Evolutionary conservation across 2,113 vertebrate species (phyloP), one percentile per base, ranked within the genome.

Genomic region (Leptosomus discolor): DNA sequence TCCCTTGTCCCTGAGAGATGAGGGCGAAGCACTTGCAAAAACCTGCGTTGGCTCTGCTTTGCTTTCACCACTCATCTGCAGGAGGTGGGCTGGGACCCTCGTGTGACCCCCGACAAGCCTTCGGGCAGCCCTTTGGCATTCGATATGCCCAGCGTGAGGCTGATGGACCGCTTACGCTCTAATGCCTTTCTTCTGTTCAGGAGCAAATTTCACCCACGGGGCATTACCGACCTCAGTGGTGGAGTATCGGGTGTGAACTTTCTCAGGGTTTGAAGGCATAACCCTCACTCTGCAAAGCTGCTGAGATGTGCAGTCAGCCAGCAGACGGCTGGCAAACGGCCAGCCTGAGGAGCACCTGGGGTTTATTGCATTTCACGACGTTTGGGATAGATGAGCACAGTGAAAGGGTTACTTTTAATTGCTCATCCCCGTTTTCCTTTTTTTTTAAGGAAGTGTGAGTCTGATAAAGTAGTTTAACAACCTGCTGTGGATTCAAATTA

Each of bases 141-240:
- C n/a, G 36, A 2, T 10, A 14, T 7, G 12, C 48, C 39, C 45
- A 77, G 27, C 12, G 0, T 3, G 1, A 70, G 21, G 60, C 56
- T 73, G 17, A 12, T 45, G 46, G 43, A 27, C 57, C 6, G 2
- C n/a, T 69, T 75, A 58, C 0, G 4, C 57, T 69, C 32, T 39
- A 6, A 41, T 29, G n/a, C 37, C 56, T 45, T 45, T 61, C 30
- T 76, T 56, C 45, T 58, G 13, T 37, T 89, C 32, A 24, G 34
- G 16, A 63, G 32, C 10, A 70, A 30, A 36, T 92, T 80, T 77
- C 32, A 57, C 50, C 19, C 68, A 3, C 53, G 32, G 57, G 27
- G 36, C 36, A 26, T 34, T 73, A 8, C 0, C 1, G 50, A 39
- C 37, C 60, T 48, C 19, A 6, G 50, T 15, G 14, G 18, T 39